Percentiles rank a stretch among this genome's conserved stretches.
phyloP scores from a whole-genome alignment of 92 coral and sea anemone genomes.

The Palythoa heliodiscus region DNA sequence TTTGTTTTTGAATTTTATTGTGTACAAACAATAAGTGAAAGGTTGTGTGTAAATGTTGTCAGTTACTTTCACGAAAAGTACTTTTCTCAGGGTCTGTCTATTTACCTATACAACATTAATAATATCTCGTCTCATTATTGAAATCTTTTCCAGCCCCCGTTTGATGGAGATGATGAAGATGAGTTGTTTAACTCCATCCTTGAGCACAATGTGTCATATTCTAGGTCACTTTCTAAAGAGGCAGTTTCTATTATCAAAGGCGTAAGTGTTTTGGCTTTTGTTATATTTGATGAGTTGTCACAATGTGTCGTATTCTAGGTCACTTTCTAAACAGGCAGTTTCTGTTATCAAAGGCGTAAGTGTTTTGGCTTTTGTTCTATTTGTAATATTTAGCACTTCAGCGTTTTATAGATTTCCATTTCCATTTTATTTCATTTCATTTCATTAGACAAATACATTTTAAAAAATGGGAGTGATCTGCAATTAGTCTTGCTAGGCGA shows the following conservation, averaged over 20 bases:
- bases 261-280: slow-evolving; percentile 58
- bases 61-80: too few species aligned
- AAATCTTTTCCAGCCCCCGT: slow-evolving; percentile 79
- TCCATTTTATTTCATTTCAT: too few species aligned
- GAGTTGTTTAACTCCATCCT: slow-evolving; percentile 86
- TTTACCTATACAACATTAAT: too few species aligned
- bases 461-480: too few species aligned
- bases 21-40: too few species aligned
- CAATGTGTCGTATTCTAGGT: slow-evolving; percentile 91
- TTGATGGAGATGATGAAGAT: slow-evolving; percentile 99
- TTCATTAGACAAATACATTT: too few species aligned
- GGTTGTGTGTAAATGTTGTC: too few species aligned
- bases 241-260: slow-evolving; percentile 92
- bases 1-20: too few species aligned
- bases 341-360: slow-evolving; percentile 94
- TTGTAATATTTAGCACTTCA: not conserved
- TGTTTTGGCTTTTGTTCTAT: not conserved
- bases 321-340: slow-evolving; percentile 90
- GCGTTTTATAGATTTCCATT: not conserved
- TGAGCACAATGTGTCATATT: slow-evolving; percentile 95
- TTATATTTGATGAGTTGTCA: slow-evolving; percentile 32
- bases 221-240: slow-evolving; percentile 93
- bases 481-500: too few species aligned
- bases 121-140: too few species aligned
- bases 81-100: too few species aligned